phyloP scores from a whole-genome alignment of 1,140 invertebrate species.

The Drosophila virilis region DNA sequence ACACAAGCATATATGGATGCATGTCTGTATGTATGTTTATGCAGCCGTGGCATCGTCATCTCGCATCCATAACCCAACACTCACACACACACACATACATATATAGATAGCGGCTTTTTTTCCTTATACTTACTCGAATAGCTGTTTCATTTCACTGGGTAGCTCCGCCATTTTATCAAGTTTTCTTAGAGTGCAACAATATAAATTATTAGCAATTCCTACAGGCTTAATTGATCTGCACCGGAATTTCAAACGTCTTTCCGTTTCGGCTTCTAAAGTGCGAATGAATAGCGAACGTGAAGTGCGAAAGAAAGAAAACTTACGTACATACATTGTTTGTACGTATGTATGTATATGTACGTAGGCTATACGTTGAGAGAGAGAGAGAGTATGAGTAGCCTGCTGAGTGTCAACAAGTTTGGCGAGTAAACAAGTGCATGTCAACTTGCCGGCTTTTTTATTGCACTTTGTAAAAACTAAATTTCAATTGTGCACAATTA shows the following conservation, averaged over 20 bases:
- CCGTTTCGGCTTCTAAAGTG: conserved; percentile 36
- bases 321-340: conserved; percentile 5
- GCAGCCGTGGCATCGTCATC: conserved; percentile 28
- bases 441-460: conserved; percentile 2
- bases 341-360: background rate
- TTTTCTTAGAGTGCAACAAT: background rate
- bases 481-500: background rate
- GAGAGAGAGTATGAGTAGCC: conserved; percentile 13
- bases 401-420: conserved; percentile 33
- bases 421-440: conserved; percentile 34
- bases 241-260: conserved; percentile 38
- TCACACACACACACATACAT: background rate
- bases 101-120: conserved; percentile 6
- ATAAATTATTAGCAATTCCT: conserved; percentile 18
- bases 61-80: conserved; percentile 16
- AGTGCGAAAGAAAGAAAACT: conserved; percentile 35
- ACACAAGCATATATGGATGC: conserved; percentile 4
- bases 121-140: conserved; percentile 63
- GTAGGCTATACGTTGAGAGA: background rate
- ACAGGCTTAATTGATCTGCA: conserved; percentile 16
- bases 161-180: conserved; percentile 57
- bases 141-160: conserved; percentile 57
- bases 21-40: background rate
- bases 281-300: conserved; percentile 30
- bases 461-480: background rate